Evolutionary conservation across 2,797 vertebrate genomes (phyloP).

Genomic region (Ctenopoma kingsleyae): DNA sequence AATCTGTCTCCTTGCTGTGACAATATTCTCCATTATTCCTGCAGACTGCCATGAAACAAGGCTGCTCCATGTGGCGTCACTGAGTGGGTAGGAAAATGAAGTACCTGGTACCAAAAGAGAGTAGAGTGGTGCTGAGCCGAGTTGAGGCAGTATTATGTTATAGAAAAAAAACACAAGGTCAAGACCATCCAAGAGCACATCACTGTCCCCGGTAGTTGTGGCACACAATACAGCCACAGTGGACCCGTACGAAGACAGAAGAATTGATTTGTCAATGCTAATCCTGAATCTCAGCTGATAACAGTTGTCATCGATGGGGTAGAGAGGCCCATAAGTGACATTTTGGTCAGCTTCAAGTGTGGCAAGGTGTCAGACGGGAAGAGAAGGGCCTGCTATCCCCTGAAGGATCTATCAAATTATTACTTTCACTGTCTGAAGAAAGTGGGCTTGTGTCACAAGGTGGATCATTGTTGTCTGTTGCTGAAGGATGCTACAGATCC

Average conservation of each 20-base stretch:
- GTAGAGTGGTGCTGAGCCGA: no score
- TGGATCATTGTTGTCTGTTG: slow-evolving; percentile 15
- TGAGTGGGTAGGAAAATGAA: no score
- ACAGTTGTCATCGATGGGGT: slow-evolving; percentile 49
- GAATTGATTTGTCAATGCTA: slow-evolving; percentile 47
- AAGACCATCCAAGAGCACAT: not conserved
- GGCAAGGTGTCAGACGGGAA: not conserved
- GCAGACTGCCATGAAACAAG: no score
- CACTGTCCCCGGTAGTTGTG: not conserved
- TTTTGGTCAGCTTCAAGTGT: slow-evolving; percentile 13
- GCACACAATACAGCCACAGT: not conserved
- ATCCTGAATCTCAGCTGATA: slow-evolving; percentile 45
- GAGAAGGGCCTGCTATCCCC: slow-evolving; percentile 12
- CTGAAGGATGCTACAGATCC: slow-evolving; percentile 29
- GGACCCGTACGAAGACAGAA: slow-evolving; percentile 34
- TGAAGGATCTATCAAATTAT: slow-evolving; percentile 33
- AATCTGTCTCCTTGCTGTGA: no score
- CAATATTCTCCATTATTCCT: no score
- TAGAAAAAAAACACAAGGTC: not conserved
- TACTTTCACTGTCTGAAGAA: slow-evolving; percentile 1
- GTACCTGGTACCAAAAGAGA: no score
- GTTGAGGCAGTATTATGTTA: no score
- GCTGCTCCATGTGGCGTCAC: no score
- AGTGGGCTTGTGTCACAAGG: not conserved
- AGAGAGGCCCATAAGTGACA: slow-evolving; percentile 26